These are phyloP conservation scores for Notolabrus celidotus DNA, from an alignment of 2,797 vertebrate genomes.

Conservation along the genomic window DNA sequence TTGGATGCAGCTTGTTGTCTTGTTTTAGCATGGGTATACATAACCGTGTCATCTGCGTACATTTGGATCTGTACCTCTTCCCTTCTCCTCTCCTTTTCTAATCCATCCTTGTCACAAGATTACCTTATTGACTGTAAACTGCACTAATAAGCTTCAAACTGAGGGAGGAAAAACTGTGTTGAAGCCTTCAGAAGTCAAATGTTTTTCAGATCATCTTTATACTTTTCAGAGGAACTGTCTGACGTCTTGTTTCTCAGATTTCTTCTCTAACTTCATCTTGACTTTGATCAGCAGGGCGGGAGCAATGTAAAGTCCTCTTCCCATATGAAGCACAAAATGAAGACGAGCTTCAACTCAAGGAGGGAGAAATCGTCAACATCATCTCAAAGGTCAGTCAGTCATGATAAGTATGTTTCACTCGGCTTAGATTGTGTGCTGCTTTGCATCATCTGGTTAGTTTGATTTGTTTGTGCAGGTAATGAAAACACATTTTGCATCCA, in stretches of 20 bases:
- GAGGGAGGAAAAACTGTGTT: not conserved
- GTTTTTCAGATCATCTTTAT: too few species aligned
- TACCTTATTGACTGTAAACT: not conserved
- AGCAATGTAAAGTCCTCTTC: constrained; percentile 97
- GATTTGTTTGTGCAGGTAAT: constrained; percentile 7
- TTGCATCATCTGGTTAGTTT: constrained; percentile 2
- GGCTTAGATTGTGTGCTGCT: not conserved
- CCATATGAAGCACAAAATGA: constrained; percentile 97
- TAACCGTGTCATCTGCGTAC: too few species aligned
- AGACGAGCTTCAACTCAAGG: constrained; percentile 96
- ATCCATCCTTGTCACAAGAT: not conserved
- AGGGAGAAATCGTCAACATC: constrained; percentile 95
- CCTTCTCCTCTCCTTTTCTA: not conserved
- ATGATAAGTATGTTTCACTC: too few species aligned
- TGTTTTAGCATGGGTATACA: too few species aligned
- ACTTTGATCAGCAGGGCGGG: constrained; percentile 86
- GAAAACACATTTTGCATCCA: constrained; percentile 38
- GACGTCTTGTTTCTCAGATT: not conserved
- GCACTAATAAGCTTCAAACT: too few species aligned
- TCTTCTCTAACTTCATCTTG: not conserved
- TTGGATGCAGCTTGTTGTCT: too few species aligned
- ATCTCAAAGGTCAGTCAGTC: constrained; percentile 91
- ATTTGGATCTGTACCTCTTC: too few species aligned
- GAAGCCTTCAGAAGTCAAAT: too few species aligned
- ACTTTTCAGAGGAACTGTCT: too few species aligned